Evolutionary conservation across 2,797 vertebrate genomes (phyloP).

Genomic region (Erethizon dorsatum): DNA sequence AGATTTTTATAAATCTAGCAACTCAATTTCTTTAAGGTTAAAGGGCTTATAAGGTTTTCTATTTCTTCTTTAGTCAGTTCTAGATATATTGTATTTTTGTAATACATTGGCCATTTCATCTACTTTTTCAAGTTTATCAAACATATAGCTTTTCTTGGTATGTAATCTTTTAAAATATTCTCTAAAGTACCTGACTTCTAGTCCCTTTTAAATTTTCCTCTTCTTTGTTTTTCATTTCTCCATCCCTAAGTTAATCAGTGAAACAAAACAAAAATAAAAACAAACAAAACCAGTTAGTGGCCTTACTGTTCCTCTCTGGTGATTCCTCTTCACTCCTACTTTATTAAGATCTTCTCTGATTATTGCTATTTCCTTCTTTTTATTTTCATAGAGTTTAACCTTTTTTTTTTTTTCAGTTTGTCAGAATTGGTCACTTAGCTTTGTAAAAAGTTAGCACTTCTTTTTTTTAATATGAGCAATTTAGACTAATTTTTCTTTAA

Average conservation of each 20-base stretch:
- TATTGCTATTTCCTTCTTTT: background rate
- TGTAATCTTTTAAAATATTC: background rate
- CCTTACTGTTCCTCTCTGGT: background rate
- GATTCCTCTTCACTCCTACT: background rate
- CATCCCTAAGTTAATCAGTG: background rate
- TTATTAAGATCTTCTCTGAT: background rate
- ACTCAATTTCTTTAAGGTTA: background rate
- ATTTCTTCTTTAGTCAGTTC: constrained; percentile 20
- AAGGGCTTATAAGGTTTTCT: background rate
- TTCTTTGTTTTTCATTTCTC: background rate
- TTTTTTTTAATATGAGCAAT: background rate
- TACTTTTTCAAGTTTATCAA: background rate
- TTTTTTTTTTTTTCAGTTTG: background rate
- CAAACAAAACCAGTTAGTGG: background rate
- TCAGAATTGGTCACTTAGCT: background rate
- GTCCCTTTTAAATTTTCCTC: background rate
- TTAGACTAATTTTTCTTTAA: background rate
- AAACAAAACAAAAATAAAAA: background rate
- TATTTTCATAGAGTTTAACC: background rate
- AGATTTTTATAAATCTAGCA: background rate
- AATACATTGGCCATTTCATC: background rate
- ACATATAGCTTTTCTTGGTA: background rate
- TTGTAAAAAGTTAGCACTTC: background rate
- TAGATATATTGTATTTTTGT: background rate
- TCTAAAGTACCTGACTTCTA: background rate